These are phyloP conservation scores for Drosophila neutralis DNA, from an alignment of 2,888 invertebrate genomes.

Conservation along the genomic window DNA sequence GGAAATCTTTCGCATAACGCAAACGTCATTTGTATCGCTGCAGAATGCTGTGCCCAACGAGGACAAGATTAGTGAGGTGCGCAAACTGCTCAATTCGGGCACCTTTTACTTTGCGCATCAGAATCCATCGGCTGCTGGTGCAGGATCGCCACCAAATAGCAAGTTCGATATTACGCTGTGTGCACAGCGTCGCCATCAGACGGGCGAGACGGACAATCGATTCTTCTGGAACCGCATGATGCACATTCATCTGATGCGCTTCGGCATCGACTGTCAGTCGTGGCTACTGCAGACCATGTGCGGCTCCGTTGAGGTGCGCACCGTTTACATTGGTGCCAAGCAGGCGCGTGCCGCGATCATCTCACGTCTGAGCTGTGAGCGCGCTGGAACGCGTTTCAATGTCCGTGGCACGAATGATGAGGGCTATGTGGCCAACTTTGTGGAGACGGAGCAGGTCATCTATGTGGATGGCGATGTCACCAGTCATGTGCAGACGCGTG, in stretches of 20 bases:
- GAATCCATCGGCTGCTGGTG: slow-evolving; percentile 55
- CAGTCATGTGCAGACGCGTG: slow-evolving; percentile 96
- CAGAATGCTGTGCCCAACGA: slow-evolving; percentile 89
- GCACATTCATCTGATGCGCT: slow-evolving; percentile 96
- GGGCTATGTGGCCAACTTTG: slow-evolving; percentile 99
- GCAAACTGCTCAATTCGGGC: slow-evolving; percentile 98
- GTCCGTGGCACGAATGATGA: slow-evolving; percentile 99
- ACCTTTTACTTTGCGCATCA: slow-evolving; percentile 96
- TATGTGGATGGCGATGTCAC: slow-evolving; percentile 95
- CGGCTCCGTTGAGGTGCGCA: slow-evolving; percentile 98
- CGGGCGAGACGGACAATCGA: slow-evolving; percentile 94
- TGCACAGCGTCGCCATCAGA: slow-evolving; percentile 94
- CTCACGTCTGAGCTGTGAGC: slow-evolving; percentile 97
- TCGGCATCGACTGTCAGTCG: slow-evolving; percentile 93
- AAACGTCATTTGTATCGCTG: slow-evolving; percentile 95
- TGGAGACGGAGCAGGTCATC: slow-evolving; percentile 99
- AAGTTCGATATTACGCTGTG: slow-evolving; percentile 97
- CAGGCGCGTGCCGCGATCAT: slow-evolving; percentile 98
- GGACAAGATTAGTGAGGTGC: slow-evolving; percentile 88
- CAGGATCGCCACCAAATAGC: slow-evolving; percentile 71
- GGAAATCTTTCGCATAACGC: slow-evolving; percentile 97
- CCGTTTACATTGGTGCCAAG: slow-evolving; percentile 98
- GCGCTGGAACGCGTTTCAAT: slow-evolving; percentile 99
- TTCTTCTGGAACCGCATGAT: slow-evolving; percentile 99
- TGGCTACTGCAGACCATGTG: slow-evolving; percentile 99